Base-by-base conservation (phyloP, 1,140 invertebrate species). In the Cepaea nemoralis region DNA sequence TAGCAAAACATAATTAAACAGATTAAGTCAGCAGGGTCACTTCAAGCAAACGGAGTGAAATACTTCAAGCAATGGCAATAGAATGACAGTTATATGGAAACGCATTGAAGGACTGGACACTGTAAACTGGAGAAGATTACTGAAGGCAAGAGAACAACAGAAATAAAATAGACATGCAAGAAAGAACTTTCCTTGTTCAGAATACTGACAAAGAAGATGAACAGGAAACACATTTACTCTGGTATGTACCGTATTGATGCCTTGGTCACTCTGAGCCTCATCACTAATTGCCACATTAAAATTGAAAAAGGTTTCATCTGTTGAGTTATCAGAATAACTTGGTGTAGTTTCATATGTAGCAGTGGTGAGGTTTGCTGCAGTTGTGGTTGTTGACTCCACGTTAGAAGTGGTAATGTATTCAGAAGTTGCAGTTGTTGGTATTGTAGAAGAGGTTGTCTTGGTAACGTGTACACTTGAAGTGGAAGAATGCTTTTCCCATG, bases 381-480 rank as follows among this genome's bases (percentile, higher is more conserved):
- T 42, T 27, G 67, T 39, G 16, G 63, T 79, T 45, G 77, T 39
- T 69, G 66, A 8, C 10, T n/a, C 35, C 22, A 31, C 31, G 8
- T 14, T 19, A 45, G 76, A 63, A 14, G 77, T 40, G 16, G 66
- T 67, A 42, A 39, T 48, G 6, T 63, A 31, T 67, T 33, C n/a
- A 31, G 63, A 40, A 45, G 37, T 42, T 45, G 63, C 42, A 8
- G 27, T n/a, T 27, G 77, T 39, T 6, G 77, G n/a, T 19, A 55
- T 6, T 40, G 77, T 55, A n/a, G 19, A 37, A 59, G 55, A 66
- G 27, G 76, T 77, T 35, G 76, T 77, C 5, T n/a, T 35, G 69
- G 33, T 24, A 16, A 24, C n/a, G n/a, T 67, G 10, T 67, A n/a
- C 27, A 10, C 12, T 67, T 67, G 63, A n/a, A n/a, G 69, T 45